A percentile compares a stretch with the other conserved stretches of the same genome.
phyloP scores from a whole-genome alignment of 2,797 vertebrate genomes.

The Lophotriccus pileatus region DNA sequence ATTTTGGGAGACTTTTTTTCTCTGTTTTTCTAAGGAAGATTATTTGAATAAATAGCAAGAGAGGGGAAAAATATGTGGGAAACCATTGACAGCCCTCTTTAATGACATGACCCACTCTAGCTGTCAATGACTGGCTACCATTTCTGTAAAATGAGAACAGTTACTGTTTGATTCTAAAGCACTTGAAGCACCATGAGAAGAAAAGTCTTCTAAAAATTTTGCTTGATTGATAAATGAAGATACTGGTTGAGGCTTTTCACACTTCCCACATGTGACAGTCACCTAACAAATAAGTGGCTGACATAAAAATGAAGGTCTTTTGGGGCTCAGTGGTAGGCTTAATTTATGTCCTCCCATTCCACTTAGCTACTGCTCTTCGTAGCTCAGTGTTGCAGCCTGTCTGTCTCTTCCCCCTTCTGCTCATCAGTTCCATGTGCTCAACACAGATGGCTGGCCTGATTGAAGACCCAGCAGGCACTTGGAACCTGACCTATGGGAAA shows the following conservation, averaged over 20 bases:
- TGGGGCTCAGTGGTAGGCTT: background rate
- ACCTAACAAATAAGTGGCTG: background rate
- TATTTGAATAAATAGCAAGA: background rate
- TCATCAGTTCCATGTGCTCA: background rate
- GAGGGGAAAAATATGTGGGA: background rate
- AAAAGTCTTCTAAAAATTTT: background rate
- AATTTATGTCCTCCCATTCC: background rate
- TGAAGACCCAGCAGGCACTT: background rate
- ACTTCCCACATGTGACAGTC: background rate
- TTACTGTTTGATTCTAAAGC: background rate
- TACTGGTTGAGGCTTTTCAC: background rate
- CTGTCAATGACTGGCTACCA: background rate
- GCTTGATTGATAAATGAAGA: background rate
- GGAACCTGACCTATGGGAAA: background rate
- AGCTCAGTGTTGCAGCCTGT: background rate
- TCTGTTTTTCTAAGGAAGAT: background rate
- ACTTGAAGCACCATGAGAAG: background rate
- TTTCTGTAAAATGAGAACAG: background rate
- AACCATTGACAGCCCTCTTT: background rate
- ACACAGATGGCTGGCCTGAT: background rate
- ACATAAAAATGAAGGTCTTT: background rate
- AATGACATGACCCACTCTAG: background rate
- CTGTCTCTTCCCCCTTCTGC: background rate
- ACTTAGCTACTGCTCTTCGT: background rate
- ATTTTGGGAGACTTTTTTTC: background rate